Evolutionary conservation across 2,888 invertebrate genomes (phyloP).

Genomic region (Drosophila meridionalis): DNA sequence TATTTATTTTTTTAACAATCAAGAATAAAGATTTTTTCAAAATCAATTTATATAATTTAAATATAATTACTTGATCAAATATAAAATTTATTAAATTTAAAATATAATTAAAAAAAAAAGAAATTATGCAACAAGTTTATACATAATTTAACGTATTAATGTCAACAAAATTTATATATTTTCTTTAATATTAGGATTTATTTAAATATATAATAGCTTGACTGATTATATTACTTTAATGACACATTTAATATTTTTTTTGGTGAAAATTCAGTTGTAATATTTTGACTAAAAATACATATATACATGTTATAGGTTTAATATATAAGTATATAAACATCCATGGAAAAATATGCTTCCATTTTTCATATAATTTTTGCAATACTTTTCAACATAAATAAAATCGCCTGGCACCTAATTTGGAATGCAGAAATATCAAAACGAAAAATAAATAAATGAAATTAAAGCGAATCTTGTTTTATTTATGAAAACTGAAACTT

Average conservation of each 20-base stretch:
- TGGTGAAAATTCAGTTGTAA: not conserved
- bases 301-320: not conserved
- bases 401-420: slow-evolving; percentile 75
- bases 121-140: not conserved
- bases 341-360: slow-evolving; percentile 15
- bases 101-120: not conserved
- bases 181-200: not conserved
- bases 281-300: not conserved
- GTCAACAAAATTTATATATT: not conserved
- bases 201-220: not conserved
- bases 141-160: not conserved
- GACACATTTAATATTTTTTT: not conserved
- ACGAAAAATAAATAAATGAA: slow-evolving; percentile 35
- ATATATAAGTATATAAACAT: not conserved
- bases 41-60: not conserved
- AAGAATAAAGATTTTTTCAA: too few relatives aligned
- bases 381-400: slow-evolving; percentile 59
- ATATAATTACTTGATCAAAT: not conserved
- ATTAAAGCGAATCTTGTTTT: slow-evolving; percentile 39
- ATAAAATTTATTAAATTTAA: not conserved
- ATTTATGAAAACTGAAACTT: slow-evolving; percentile 39
- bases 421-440: slow-evolving; percentile 60
- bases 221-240: not conserved
- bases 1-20: too few relatives aligned
- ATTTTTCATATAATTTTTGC: not conserved